Conservation (phyloP, 1,140 invertebrate genomes). For the Scaptomyza pallida region DNA sequence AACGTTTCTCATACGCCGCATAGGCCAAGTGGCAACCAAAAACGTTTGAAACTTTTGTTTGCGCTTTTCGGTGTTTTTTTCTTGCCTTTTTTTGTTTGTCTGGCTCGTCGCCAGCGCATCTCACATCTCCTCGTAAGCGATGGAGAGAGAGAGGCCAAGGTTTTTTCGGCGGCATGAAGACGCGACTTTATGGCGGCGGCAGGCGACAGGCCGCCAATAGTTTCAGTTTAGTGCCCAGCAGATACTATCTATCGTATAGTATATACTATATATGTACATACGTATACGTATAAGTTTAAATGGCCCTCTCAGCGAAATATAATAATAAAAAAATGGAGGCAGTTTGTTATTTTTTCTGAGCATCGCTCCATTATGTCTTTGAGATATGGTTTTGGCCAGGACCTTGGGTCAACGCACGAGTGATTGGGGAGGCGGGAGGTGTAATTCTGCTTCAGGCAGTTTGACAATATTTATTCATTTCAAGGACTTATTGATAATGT, state of each 20-base stretch:
- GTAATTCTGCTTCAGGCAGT: neutral
- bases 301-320: slow-evolving; percentile 28
- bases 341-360: slow-evolving; percentile 27
- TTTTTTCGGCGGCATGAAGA: slow-evolving; percentile 67
- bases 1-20: slow-evolving; percentile 32
- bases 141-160: slow-evolving; percentile 54
- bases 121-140: slow-evolving; percentile 46
- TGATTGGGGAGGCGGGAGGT: slow-evolving; percentile 3
- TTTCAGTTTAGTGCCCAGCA: slow-evolving; percentile 54
- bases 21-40: slow-evolving; percentile 39
- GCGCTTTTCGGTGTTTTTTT: slow-evolving; percentile 20
- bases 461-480: neutral
- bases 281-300: slow-evolving; percentile 32
- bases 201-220: slow-evolving; percentile 60
- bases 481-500: neutral
- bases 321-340: slow-evolving; percentile 32
- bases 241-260: slow-evolving; percentile 23
- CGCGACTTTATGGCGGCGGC: slow-evolving; percentile 76
- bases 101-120: slow-evolving; percentile 63
- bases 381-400: neutral
- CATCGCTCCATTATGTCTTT: slow-evolving; percentile 18
- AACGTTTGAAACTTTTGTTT: slow-evolving; percentile 52
- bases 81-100: slow-evolving; percentile 37
- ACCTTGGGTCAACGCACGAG: slow-evolving; percentile 39
- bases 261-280: slow-evolving; percentile 6